A percentile compares a stretch with the other conserved stretches of the same genome.
phyloP scores from a whole-genome alignment of 2,113 vertebrate genomes.

The Leptocoma aspasia region DNA sequence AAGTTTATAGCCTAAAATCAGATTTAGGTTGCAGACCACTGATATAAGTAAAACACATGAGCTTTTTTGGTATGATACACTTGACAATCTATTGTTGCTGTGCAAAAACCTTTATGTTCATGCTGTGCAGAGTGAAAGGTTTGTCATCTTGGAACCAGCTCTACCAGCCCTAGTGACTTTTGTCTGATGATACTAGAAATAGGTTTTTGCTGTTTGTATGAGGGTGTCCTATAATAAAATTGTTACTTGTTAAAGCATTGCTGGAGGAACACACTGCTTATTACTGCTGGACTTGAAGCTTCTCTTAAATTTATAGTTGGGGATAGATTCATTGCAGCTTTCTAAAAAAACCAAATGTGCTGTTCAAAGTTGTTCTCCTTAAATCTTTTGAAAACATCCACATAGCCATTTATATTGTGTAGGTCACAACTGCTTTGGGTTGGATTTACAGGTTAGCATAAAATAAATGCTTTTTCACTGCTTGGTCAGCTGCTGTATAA shows the following conservation, averaged over 20 bases:
- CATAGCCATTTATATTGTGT: background rate
- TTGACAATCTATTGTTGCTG: background rate
- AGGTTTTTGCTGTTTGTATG: background rate
- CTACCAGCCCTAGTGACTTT: background rate
- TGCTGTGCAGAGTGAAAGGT: background rate
- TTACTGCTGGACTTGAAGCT: background rate
- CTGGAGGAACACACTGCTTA: background rate
- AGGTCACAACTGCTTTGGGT: background rate
- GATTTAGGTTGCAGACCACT: background rate
- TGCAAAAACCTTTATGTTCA: background rate
- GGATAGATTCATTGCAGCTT: background rate
- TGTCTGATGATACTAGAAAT: background rate
- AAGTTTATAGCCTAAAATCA: background rate
- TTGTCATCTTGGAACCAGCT: background rate
- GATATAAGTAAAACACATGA: background rate
- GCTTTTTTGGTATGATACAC: background rate
- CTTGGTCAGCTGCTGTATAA: background rate
- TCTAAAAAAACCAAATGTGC: background rate
- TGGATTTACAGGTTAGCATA: background rate
- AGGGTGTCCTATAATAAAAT: fast-evolving
- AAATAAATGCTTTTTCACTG: background rate
- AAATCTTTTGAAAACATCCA: background rate
- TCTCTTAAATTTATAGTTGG: background rate
- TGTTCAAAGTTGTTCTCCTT: background rate
- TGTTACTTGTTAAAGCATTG: background rate